These are phyloP conservation scores for Microcebus jonahi DNA, from an alignment of 2,113 vertebrate genomes.

Conservation along the genomic window DNA sequence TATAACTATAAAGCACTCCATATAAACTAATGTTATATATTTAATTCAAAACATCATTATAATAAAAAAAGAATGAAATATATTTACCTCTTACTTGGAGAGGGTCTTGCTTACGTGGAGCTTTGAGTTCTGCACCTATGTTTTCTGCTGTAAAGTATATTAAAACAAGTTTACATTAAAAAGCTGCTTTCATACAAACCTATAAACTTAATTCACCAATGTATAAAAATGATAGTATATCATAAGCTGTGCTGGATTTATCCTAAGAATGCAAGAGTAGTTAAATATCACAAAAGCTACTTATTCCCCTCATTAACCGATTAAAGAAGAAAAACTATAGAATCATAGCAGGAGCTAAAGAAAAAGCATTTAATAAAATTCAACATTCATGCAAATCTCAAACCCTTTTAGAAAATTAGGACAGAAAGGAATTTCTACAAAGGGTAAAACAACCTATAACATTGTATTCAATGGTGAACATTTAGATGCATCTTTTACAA, in stretches of 20 bases:
- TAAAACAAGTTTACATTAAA: constrained; percentile 57
- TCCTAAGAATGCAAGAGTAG: background rate
- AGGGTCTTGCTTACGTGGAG: constrained; percentile 82
- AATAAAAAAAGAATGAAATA: constrained; percentile 36
- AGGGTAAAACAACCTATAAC: background rate
- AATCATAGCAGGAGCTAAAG: constrained; percentile 18
- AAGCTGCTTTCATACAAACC: constrained; percentile 41
- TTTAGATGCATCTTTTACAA: background rate
- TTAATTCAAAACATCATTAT: constrained; percentile 28
- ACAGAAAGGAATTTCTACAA: constrained; percentile 15
- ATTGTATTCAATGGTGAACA: background rate
- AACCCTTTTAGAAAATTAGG: constrained; percentile 44
- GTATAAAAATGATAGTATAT: background rate
- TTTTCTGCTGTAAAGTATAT: constrained; percentile 82
- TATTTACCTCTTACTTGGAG: constrained; percentile 88
- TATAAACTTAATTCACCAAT: constrained; percentile 46
- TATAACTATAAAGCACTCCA: background rate
- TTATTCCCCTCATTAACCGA: constrained; percentile 22
- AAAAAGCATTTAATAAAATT: constrained; percentile 56
- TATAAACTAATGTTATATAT: constrained; percentile 25
- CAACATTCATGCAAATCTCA: background rate
- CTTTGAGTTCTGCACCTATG: constrained; percentile 78
- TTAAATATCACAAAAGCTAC: constrained; percentile 12
- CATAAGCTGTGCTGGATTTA: background rate
- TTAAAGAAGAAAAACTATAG: background rate